Base-by-base conservation (phyloP, 2,113 vertebrate species). In the zebrafish (Danio rerio) region DNA sequence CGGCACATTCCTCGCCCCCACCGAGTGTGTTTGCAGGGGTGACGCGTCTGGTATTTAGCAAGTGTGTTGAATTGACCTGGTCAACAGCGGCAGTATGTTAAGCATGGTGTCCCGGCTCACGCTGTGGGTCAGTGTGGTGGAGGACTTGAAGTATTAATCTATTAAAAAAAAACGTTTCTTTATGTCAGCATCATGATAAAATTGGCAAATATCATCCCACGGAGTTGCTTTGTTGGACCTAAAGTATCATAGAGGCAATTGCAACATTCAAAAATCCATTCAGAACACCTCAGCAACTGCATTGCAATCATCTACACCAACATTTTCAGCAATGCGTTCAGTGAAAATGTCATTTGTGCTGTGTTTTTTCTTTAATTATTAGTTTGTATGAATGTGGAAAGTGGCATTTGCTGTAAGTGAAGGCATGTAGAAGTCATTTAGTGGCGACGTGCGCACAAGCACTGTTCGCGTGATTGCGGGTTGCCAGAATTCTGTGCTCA, bases 21-120 rank as follows among this genome's bases (percentile, higher is more conserved):
- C 6, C 1, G 61, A 74, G 31, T 74, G 59, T 82, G 16, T 81
- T 62, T 81, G 58, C 40, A 63, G 50, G 9, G 50, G 59, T 52
- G 47, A 66, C 21, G 3, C 4, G 59, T 79, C 76, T 66, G 76
- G 62, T 78, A 66, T 77, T 77, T 63, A 62, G 45, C 21, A 55
- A 58, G 72, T 20, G 72, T 45, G 53, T 43, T 75, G 53, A 75
- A 63, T 62, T 63, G 74, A 62, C 56, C 58, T 52, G 58, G 47
- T 62, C 42, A 50, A 16, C 40, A 52, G 45, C 31, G 56, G 50
- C 20, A 50, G 56, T 80, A 62, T 42, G 20, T 52, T 62, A 13
- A 40, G 20, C 45, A 62, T 62, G 79, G 56, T 7, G 11, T 70
- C 11, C 3, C 59, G 52, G 16, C 40, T 76, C 53, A 31, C 0